Percentiles rank a stretch among this genome's conserved stretches.
phyloP scores from a whole-genome alignment of 2,888 invertebrate genomes.

The Alloscopus bannaensis region DNA sequence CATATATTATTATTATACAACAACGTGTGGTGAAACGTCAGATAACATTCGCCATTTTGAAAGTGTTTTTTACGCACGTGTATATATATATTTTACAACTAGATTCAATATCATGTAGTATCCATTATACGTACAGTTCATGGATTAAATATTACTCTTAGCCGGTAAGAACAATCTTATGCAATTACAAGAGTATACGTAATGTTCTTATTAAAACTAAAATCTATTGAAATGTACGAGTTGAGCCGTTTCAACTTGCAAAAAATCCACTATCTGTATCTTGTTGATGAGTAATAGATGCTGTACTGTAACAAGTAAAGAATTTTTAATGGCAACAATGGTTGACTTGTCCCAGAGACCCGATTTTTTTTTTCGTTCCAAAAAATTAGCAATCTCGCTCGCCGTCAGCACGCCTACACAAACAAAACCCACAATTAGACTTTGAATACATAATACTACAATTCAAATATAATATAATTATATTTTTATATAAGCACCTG shows the following conservation, averaged over 20 bases:
- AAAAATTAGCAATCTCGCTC: slow-evolving; percentile 51
- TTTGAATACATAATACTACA: neutral
- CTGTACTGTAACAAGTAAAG: slow-evolving; percentile 18
- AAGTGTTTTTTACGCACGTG: no score
- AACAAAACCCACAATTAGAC: neutral
- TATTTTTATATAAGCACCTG: slow-evolving; percentile 41
- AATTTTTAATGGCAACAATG: slow-evolving; percentile 48
- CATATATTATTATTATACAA: slow-evolving; percentile 3
- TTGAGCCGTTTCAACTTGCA: slow-evolving; percentile 67
- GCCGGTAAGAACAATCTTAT: neutral
- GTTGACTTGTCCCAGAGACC: slow-evolving; percentile 54
- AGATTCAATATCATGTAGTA: slow-evolving; percentile 10
- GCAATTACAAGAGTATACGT: neutral
- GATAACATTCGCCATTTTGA: neutral
- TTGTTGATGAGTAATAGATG: no score
- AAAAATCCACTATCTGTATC: slow-evolving; percentile 44
- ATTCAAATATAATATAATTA: no score
- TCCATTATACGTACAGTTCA: no score
- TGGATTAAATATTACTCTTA: neutral
- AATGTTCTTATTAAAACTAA: slow-evolving; percentile 48
- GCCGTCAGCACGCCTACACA: slow-evolving; percentile 49
- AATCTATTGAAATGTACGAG: slow-evolving; percentile 68
- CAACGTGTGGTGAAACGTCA: slow-evolving; percentile 36
- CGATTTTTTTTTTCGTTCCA: slow-evolving; percentile 19
- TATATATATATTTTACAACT: neutral